Conservation (phyloP, 1,140 invertebrate species). For the Ceratitis capitata region DNA sequence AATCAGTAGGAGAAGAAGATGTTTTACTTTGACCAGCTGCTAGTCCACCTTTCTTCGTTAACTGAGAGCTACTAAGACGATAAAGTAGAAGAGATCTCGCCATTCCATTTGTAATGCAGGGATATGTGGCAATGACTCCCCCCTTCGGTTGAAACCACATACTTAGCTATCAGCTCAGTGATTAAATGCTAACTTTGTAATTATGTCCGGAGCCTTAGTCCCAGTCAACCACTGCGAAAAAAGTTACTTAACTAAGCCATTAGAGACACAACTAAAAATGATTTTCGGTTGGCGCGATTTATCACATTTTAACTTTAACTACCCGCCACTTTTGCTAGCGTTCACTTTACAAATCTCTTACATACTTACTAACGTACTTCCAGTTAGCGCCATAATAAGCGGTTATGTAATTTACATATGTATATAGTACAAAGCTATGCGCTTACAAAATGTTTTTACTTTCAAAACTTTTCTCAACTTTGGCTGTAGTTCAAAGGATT, state of each 20-base stretch:
- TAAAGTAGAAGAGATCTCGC: too few relatives aligned
- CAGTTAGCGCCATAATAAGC: background rate
- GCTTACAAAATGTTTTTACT: background rate
- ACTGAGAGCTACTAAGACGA: too few relatives aligned
- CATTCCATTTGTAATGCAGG: too few relatives aligned
- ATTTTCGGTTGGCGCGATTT: background rate
- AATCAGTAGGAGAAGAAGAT: too few relatives aligned
- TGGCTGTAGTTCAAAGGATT: background rate
- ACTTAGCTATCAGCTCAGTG: too few relatives aligned
- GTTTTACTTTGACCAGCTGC: too few relatives aligned
- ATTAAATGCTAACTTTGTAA: background rate
- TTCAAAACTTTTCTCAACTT: background rate
- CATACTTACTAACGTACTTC: background rate
- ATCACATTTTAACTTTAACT: background rate
- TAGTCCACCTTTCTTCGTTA: too few relatives aligned
- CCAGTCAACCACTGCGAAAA: background rate
- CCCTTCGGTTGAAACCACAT: too few relatives aligned
- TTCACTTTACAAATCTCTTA: background rate
- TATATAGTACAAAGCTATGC: too few relatives aligned
- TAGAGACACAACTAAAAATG: background rate
- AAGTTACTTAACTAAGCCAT: too few relatives aligned
- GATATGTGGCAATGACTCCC: too few relatives aligned
- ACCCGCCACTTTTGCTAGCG: background rate
- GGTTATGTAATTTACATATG: background rate
- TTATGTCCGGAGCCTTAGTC: background rate